Evolutionary conservation across 2,113 vertebrate genomes (phyloP), one percentile per base, ranked within the genome.

Genomic region (Eretmochelys imbricata): DNA sequence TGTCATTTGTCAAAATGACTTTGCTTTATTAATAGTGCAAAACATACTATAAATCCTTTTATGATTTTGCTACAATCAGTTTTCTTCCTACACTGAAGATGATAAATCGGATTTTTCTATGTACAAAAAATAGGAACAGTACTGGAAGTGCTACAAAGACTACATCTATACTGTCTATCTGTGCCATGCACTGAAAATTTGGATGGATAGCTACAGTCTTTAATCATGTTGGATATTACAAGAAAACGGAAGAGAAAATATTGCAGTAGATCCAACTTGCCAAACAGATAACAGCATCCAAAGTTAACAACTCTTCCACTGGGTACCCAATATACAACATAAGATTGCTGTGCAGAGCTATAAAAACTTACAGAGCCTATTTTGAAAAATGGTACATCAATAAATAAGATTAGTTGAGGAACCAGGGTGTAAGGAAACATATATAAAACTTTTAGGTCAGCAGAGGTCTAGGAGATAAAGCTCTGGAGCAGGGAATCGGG

Each of bases 371-470:
- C 42, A 95, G 81, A 91, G n/a, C 85, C 53, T 87, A 48, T 93
- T 97, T 88, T 97, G 89, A 31, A 59, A 93, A 16, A 22, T 53
- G 78, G 25, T 88, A 83, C 93, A 94, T 96, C 94, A 95, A 93
- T 97, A 97, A 97, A 96, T 92, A 97, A 96, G 85, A 69, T 92
- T 91, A 97, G 91, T 65, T 75, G 76, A 95, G 89, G 91, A 97
- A 95, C n/a, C 35, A 82, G 91, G 89, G 85, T 88, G 87, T 96
- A 98, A 97, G 11, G 20, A 25, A 80, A 95, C 93, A 89, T 93
- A 93, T 4, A 0, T 94, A 91, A 96, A 94, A 89, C 54, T 85
- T 96, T 92, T 86, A 96, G 96, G 95, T 97, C 93, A 95, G 78
- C 31, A 48, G 85, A 97, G 90, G 87, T 69, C 85, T 85, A 48